Percentiles rank a stretch among this genome's conserved stretches.
Evolutionary conservation across 2,113 vertebrate species (phyloP).

Genomic region (Strigops habroptila): DNA sequence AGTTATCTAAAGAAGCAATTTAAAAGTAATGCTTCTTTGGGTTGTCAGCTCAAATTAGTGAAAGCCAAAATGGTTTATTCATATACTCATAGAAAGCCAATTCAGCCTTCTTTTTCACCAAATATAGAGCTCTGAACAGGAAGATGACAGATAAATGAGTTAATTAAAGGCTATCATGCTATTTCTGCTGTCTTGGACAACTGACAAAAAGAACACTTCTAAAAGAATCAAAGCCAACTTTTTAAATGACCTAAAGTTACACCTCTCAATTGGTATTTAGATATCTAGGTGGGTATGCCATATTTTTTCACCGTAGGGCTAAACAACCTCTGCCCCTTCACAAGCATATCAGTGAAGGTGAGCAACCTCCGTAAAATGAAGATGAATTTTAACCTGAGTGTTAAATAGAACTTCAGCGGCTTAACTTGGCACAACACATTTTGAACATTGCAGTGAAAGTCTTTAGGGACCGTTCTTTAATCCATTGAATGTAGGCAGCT

Average conservation of each 20-base stretch:
- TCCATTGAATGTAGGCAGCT: not conserved
- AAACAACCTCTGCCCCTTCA: not conserved
- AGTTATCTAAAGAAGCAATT: slow-evolving; percentile 51
- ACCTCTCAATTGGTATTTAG: not conserved
- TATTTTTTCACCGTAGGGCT: not conserved
- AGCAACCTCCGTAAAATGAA: not conserved
- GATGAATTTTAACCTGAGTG: not conserved
- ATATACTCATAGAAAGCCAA: slow-evolving; percentile 38
- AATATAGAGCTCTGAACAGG: slow-evolving; percentile 28
- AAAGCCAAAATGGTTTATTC: slow-evolving; percentile 38
- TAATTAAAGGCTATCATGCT: slow-evolving; percentile 32
- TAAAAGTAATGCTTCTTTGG: slow-evolving; percentile 63
- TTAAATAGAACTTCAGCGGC: not conserved
- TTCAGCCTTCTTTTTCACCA: slow-evolving; percentile 52
- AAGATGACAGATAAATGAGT: slow-evolving; percentile 27
- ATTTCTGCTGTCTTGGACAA: not conserved
- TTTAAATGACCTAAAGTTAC: not conserved
- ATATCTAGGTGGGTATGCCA: not conserved
- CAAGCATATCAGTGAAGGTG: not conserved
- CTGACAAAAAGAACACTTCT: not conserved
- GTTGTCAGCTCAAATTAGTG: slow-evolving; percentile 57
- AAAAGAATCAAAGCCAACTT: not conserved
- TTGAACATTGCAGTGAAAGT: not conserved
- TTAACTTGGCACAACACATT: not conserved
- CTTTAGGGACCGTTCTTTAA: not conserved